Evolutionary conservation across 2,113 vertebrate genomes (phyloP), one percentile per base, ranked within the genome.

Genomic region (Embiotoca jacksoni): DNA sequence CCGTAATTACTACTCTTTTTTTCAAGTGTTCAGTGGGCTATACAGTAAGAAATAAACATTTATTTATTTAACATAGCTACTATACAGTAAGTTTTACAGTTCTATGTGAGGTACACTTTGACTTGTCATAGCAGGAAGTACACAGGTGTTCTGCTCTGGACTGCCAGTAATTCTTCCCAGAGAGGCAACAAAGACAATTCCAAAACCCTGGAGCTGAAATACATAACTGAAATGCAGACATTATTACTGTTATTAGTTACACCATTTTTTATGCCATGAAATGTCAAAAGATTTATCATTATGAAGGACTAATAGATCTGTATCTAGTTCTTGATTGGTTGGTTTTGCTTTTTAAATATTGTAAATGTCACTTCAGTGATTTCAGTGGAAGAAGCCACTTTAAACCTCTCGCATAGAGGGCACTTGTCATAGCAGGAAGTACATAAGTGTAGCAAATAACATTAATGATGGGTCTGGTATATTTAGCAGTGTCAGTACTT

Each of bases 401-500:
- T 49, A 60, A 81, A 54, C 23, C 30, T 41, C 15, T 65, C 67
- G 36, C 50, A 8, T 1, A 5, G 31, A 35, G 23, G 44, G 46
- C 63, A 44, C 30, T 47, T 41, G 58, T 61, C 66, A 8, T 30
- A 13, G 53, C 69, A 41, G 75, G 16, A 37, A 44, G 64, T 23
- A 4, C 32, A 31, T 55, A 75, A 50, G 66, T 64, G 50, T 53
- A 60, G 62, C 65, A 67, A 58, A 75, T 47, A 66, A 62, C 55
- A 79, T 82, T 71, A 60, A 49, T 41, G 16, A 14, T 36, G 33
- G 30, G 56, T 68, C 41, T 11, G 41, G 41, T 11, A 23, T 23
- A 23, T 23, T 23, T 23, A 23, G 23, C 23, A 23, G 23, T 44
- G 41, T 44, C n/a, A 49, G 44, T 53, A 8, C 14, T 39, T 59